Evolutionary conservation across 2,113 vertebrate genomes (phyloP), one percentile per base, ranked within the genome.

Genomic region (Scomber japonicus): DNA sequence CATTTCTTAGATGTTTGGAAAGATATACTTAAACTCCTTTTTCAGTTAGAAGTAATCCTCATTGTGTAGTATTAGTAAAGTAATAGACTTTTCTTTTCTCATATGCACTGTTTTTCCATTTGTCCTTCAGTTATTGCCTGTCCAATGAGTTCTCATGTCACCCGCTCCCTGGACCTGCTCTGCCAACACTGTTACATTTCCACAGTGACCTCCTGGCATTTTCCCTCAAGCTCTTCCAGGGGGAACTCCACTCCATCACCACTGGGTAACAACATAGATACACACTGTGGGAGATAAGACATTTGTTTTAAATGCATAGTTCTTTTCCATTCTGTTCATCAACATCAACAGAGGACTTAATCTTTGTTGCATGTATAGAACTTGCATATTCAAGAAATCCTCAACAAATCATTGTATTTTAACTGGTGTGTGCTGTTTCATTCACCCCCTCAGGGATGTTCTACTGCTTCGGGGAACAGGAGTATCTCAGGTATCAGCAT

Each of bases 141-240:
- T 92, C 83, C 56, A 82, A 81, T 55, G 73, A 90, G 85, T 70
- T 35, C 64, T 91, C 95, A 88, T 99, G 97, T 94, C 97, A 99
- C 89, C 87, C 87, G 55, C 89, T 94, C 46, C 93, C 94, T 65
- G 90, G 91, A 89, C 94, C 95, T 51, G 92, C 76, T 63, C 81
- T 56, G 82, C 91, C 91, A 83, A 94, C 94, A 54, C 93, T 95
- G 78, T 95, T 95, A 59, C 59, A 86, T n/a, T 92, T 97, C 88
- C 88, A 97, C 70, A 89, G 91, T 81, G 89, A 92, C 72, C 84
- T 99, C 46, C 87, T 98, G 88, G 96, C 91, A 72, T 96, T 97
- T 93, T 89, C 96, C 70, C 91, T 96, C 45, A 95, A 94, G 86
- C 89, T 99, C 70, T 90, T 98, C 83, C 95, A 96, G 89, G 95